Conservation (phyloP, 2,113 vertebrate species). For the Cervus canadensis region DNA sequence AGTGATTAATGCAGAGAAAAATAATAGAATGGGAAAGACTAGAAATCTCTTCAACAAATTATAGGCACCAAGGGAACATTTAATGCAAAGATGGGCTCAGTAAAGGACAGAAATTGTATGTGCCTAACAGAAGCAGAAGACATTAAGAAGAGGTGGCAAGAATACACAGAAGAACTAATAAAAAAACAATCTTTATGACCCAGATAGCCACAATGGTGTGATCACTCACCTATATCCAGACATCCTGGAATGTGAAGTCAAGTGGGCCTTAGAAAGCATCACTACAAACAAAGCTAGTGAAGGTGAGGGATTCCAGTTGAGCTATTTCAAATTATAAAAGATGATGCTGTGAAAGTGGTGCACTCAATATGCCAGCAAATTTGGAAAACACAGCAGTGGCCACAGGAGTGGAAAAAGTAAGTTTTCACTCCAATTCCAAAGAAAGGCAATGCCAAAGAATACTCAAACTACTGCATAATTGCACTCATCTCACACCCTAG, state of each 20-base stretch:
- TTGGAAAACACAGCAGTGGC: background rate
- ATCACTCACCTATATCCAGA: background rate
- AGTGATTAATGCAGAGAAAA: background rate
- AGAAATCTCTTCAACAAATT: background rate
- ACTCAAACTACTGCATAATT: accelerated
- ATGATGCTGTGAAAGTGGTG: background rate
- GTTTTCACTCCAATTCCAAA: background rate
- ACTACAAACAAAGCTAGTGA: background rate
- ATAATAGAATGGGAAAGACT: background rate
- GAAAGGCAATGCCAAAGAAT: background rate
- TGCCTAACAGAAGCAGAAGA: background rate
- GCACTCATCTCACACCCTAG: background rate
- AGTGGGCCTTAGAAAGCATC: background rate
- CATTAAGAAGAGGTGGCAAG: background rate
- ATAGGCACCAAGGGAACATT: background rate
- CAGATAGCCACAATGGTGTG: background rate
- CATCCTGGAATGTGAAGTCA: background rate
- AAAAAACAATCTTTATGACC: background rate
- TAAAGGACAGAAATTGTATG: background rate
- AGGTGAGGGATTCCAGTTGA: background rate
- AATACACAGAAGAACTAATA: background rate
- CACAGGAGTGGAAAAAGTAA: background rate
- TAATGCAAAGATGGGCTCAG: background rate
- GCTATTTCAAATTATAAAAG: background rate
- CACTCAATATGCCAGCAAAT: background rate